These are phyloP conservation scores for Epinephelus coioides DNA, from an alignment of 2,797 vertebrate genomes.

Conservation along the genomic window DNA sequence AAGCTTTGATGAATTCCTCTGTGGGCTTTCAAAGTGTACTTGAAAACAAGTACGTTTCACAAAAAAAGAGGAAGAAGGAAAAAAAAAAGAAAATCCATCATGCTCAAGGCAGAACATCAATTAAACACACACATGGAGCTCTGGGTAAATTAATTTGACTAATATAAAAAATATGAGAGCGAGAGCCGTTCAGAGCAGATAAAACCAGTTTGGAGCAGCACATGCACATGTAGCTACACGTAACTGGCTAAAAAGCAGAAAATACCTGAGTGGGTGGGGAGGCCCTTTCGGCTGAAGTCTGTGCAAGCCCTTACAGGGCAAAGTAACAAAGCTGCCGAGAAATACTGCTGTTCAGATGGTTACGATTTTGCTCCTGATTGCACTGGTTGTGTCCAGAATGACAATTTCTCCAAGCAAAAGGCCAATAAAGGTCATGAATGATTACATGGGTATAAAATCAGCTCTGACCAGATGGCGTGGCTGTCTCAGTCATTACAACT, in stretches of 20 bases:
- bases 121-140: conserved; percentile 38
- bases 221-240: conserved; percentile 36
- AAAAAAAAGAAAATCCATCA: conserved; percentile 10
- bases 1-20: conserved; percentile 50
- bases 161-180: conserved; percentile 15
- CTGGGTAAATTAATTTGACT: conserved; percentile 26
- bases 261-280: conserved; percentile 11
- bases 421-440: conserved; percentile 70
- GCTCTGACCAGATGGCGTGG: conserved; percentile 67
- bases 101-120: conserved; percentile 43
- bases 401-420: conserved; percentile 47
- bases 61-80: conserved; percentile 15
- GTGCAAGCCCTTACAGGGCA: conserved; percentile 38
- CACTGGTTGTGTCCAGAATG: conserved; percentile 42
- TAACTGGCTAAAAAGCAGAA: conserved; percentile 3
- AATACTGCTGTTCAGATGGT: conserved; percentile 6
- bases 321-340: conserved; percentile 8
- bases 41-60: conserved; percentile 28
- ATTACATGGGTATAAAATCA: conserved; percentile 68
- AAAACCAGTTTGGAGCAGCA: conserved; percentile 17
- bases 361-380: conserved; percentile 32
- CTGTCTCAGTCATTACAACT: conserved; percentile 58
- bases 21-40: conserved; percentile 17
- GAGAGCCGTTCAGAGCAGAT: conserved; percentile 15
- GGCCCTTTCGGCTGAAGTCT: background rate